Evolutionary conservation across 23 tunicate genomes (phyloP).

Genomic region (Ciona savignyi): DNA sequence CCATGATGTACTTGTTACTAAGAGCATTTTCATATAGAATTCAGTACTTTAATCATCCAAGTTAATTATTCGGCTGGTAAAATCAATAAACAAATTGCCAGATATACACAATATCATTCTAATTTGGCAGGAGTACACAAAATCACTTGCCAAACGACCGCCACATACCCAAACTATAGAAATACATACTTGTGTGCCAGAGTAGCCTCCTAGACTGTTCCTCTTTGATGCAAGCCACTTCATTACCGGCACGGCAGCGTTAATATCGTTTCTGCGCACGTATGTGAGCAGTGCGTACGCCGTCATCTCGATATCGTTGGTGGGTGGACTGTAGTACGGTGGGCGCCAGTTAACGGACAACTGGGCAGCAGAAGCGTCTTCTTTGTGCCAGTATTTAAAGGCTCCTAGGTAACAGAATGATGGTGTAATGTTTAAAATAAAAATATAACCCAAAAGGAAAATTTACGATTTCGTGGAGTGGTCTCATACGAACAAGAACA

Average conservation of each 20-base stretch:
- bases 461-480: too few species aligned
- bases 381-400: constrained; percentile 26
- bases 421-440: too few species aligned
- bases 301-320: constrained; percentile 9
- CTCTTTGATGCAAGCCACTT: not conserved
- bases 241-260: not conserved
- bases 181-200: not conserved
- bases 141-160: too few species aligned
- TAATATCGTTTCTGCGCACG: not conserved
- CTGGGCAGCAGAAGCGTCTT: constrained; percentile 9
- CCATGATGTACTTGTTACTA: too few species aligned
- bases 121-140: too few species aligned
- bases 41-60: too few species aligned
- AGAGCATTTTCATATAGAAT: too few species aligned
- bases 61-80: too few species aligned
- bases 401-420: constrained; percentile 13
- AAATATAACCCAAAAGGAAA: too few species aligned
- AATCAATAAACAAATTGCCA: too few species aligned
- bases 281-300: not conserved
- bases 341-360: constrained; percentile 23
- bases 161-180: not conserved
- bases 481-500: too few species aligned
- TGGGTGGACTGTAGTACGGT: constrained; percentile 42
- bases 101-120: too few species aligned
- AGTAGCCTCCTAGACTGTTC: not conserved